Conservation (phyloP, 1,140 invertebrate genomes). For the Bicyclus anynana region DNA sequence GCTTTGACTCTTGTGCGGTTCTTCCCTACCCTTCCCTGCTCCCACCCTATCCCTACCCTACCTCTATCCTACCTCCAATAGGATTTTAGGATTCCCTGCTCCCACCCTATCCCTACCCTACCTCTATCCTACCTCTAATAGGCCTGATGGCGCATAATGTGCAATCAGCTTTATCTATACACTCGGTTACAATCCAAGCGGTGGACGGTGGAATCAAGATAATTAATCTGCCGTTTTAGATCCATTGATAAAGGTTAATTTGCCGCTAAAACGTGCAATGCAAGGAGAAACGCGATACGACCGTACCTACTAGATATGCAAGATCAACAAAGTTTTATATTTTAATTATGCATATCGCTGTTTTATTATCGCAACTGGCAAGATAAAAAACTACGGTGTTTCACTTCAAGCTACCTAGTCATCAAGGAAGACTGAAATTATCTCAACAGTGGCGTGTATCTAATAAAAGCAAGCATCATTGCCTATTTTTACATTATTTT, state of each 20-base stretch:
- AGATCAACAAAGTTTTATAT: slow-evolving; percentile 17
- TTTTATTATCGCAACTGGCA: slow-evolving; percentile 1
- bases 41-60: no score
- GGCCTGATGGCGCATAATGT: not conserved
- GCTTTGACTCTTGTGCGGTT: no score
- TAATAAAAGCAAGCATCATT: no score
- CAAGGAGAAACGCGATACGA: slow-evolving; percentile 6
- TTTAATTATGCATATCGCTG: slow-evolving; percentile 3
- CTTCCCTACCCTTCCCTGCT: no score
- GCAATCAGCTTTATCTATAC: not conserved
- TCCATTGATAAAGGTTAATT: slow-evolving; percentile 37
- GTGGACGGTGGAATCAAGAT: slow-evolving; percentile 14
- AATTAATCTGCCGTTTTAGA: slow-evolving; percentile 40
- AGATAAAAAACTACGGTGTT: not conserved
- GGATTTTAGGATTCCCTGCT: no score
- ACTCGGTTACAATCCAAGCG: slow-evolving; percentile 6
- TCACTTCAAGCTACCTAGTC: slow-evolving; percentile 1
- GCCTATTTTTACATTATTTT: no score
- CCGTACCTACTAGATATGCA: not conserved
- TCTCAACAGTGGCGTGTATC: no score
- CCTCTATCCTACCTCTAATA: no score
- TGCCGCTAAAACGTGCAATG: slow-evolving; percentile 25
- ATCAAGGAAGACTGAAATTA: no score
- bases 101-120: no score
- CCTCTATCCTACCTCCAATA: no score